Evolutionary conservation across 2,888 invertebrate genomes (phyloP).

Genomic region (Epirrhoe tristata): DNA sequence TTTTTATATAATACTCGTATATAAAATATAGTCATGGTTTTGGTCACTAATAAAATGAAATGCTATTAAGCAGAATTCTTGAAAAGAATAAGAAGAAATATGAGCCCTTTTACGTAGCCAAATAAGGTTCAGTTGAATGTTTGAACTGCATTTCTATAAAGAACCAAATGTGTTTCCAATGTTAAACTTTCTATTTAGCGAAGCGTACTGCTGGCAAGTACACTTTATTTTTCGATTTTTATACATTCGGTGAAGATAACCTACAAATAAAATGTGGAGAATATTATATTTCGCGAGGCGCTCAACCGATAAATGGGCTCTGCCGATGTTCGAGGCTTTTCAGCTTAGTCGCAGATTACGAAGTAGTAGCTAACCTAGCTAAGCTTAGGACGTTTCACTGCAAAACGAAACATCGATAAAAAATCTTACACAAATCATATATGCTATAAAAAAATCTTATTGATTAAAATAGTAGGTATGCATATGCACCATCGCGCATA

Average conservation of each 20-base stretch:
- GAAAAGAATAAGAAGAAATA: no score
- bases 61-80: no score
- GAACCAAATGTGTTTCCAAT: background rate
- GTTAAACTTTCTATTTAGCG: background rate
- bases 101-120: no score
- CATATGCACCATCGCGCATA: no score
- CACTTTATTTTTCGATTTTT: slow-evolving; percentile 8
- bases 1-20: no score
- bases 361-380: background rate
- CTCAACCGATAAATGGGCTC: slow-evolving; percentile 17
- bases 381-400: background rate
- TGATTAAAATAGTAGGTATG: no score
- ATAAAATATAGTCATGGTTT: no score
- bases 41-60: no score
- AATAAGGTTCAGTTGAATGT: no score
- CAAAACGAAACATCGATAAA: background rate
- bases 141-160: no score
- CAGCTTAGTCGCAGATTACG: slow-evolving; percentile 8
- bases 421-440: no score
- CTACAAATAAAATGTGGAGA: slow-evolving; percentile 17
- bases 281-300: slow-evolving; percentile 19
- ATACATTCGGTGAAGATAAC: slow-evolving; percentile 10
- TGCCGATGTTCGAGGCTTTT: slow-evolving; percentile 15
- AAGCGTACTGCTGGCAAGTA: background rate
- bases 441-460: no score